These are phyloP conservation scores for Cyclophora punctaria DNA, from an alignment of 2,888 invertebrate genomes.

Conservation along the genomic window DNA sequence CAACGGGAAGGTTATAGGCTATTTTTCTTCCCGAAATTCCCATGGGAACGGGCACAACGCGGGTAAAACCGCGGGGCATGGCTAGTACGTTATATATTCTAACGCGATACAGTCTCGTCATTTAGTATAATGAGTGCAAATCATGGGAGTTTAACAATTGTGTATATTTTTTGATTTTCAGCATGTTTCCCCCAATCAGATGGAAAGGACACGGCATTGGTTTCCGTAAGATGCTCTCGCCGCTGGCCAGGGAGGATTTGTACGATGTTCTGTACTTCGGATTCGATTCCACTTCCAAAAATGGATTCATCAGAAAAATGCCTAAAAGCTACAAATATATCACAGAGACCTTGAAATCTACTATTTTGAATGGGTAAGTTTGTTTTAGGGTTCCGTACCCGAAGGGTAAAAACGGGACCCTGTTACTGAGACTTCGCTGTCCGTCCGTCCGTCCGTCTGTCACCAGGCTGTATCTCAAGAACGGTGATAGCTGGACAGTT, in stretches of 20 bases:
- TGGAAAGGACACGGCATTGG: conserved; percentile 50
- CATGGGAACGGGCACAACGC: too few species aligned
- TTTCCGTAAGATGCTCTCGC: conserved; percentile 26
- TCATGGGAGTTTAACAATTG: background rate
- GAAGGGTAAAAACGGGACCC: too few species aligned
- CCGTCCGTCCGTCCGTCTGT: too few species aligned
- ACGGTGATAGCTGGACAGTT: too few species aligned
- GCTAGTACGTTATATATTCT: too few species aligned
- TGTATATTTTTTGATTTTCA: conserved; percentile 14
- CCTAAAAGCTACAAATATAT: conserved; percentile 84
- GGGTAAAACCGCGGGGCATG: too few species aligned
- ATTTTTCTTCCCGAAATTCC: too few species aligned
- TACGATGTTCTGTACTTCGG: conserved; percentile 78
- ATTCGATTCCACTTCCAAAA: conserved; percentile 90
- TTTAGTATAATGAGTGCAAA: background rate
- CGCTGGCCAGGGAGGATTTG: conserved; percentile 24
- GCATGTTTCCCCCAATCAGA: conserved; percentile 25
- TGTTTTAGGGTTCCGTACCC: background rate
- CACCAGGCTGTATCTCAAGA: too few species aligned
- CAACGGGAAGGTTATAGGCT: too few species aligned
- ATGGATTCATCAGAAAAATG: conserved; percentile 86
- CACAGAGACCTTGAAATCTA: conserved; percentile 42
- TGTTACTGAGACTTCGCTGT: too few species aligned
- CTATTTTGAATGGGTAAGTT: conserved; percentile 20
- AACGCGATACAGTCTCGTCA: background rate